A percentile compares a stretch with the other conserved stretches of the same genome.
phyloP scores from a whole-genome alignment of 2,888 invertebrate species.

The Tricholauxania praeusta region DNA sequence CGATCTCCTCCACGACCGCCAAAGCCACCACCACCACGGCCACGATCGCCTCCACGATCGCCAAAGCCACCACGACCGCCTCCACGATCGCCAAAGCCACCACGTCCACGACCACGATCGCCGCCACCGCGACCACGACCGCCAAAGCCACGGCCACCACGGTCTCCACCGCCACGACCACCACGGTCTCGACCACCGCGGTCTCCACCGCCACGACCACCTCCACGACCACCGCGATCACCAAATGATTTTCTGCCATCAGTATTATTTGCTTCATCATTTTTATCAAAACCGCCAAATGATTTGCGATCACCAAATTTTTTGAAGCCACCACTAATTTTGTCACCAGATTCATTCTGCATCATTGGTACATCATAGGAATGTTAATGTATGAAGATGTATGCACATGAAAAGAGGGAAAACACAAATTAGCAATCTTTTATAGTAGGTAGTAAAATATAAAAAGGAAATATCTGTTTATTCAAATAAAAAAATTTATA shows the following conservation, averaged over 20 bases:
- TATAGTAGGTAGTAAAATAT: conserved; percentile 1
- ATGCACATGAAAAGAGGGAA: conserved; percentile 58
- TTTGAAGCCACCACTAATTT: conserved; percentile 58
- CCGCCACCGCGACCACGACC: conserved; percentile 51
- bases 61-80: conserved; percentile 50
- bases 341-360: conserved; percentile 41
- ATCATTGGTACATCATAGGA: conserved; percentile 35
- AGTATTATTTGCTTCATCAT: conserved; percentile 37
- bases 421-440: conserved; percentile 66
- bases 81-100: conserved; percentile 49
- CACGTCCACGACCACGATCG: conserved; percentile 50
- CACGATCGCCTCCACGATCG: conserved; percentile 62
- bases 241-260: conserved; percentile 59
- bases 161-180: conserved; percentile 56
- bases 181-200: conserved; percentile 50
- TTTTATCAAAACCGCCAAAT: conserved; percentile 62
- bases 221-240: conserved; percentile 44
- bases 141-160: conserved; percentile 49
- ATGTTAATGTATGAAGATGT: conserved; percentile 54
- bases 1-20: conserved; percentile 48
- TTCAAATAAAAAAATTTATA: conserved; percentile 1
- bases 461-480: conserved; percentile 49
- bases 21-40: conserved; percentile 57
- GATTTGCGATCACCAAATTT: conserved; percentile 63
- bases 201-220: conserved; percentile 59